Base-by-base conservation (phyloP, 2,888 invertebrate genomes). In the Tinea pellionella region DNA sequence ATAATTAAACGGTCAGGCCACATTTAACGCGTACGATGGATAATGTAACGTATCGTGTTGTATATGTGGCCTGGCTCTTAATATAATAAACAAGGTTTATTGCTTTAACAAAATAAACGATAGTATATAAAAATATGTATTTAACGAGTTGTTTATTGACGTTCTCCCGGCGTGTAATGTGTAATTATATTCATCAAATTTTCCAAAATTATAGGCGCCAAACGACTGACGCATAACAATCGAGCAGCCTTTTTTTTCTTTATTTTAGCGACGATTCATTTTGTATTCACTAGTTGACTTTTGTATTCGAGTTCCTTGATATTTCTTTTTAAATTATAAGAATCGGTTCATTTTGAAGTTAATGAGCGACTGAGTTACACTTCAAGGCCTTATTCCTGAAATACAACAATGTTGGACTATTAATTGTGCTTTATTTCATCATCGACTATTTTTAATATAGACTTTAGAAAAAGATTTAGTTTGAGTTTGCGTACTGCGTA, bases 321-420 rank as follows among this genome's bases (percentile, higher is more conserved):
- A 24, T 24, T 24, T 24, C 24, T 64, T 69, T 67, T 68, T 19
- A 67, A 69, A 72, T 78, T 79, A 74, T 72, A 64, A 77, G 78
- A 77, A 82, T 70, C 73, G 71, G 75, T 74, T 75, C 74, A 69
- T 64, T 69, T 71, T 68, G 67, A 66, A 43, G 68, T 72, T 76
- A 80, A 77, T 83, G 75, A 74, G 73, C 68, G 67, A 73, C 71
- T 72, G 65, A 63, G 65, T 53, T 19, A 59, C 59, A 65, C 69
- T 70, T 75, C 82, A 79, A 80, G 81, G 79, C 68, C 71, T 63
- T 60, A 43, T 77, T 75, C 75, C 71, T 61, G 43, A 60, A 60
- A 57, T 18, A 24, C 24, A 24, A 53, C 53, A 53, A 53, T 24
- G 53, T 24, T 53, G 47, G 51, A 51, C 51, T 51, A 51, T 16